phyloP scores from a whole-genome alignment of 2,113 vertebrate species.

The Mixornis gularis region DNA sequence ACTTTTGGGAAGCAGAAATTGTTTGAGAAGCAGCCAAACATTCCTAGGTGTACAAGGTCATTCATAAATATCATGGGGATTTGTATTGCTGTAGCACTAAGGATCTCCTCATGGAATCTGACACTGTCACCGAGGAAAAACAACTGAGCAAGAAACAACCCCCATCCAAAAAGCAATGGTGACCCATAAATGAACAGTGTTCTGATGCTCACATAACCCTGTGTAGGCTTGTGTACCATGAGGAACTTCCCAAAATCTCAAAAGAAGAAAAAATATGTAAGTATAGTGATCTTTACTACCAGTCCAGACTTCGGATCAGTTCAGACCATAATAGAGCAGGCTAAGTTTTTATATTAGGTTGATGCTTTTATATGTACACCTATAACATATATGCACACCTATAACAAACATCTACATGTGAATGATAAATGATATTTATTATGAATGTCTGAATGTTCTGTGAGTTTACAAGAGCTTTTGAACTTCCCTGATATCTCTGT shows the following conservation, averaged over 20 bases:
- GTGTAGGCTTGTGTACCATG: background rate
- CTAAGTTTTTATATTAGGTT: background rate
- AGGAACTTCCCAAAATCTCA: background rate
- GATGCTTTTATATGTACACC: background rate
- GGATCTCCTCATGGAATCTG: background rate
- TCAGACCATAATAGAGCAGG: background rate
- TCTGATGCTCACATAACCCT: background rate
- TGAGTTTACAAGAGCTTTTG: background rate
- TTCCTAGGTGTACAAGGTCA: background rate
- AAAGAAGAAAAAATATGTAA: background rate
- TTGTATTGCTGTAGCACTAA: background rate
- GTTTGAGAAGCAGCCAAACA: background rate
- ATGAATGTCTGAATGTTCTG: background rate
- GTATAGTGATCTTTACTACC: background rate
- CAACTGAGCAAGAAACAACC: background rate
- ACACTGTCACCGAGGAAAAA: background rate
- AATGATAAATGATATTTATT: background rate
- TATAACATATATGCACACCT: background rate
- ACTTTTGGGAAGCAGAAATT: background rate
- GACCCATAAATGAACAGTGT: background rate
- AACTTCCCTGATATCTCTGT: background rate
- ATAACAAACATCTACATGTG: background rate
- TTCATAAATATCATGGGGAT: background rate
- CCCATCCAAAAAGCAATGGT: background rate
- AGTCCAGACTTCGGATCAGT: background rate